These are phyloP conservation scores for Chiridota heheva DNA, from an alignment of 35 echinoderm and acorn worm genomes.

Conservation along the genomic window DNA sequence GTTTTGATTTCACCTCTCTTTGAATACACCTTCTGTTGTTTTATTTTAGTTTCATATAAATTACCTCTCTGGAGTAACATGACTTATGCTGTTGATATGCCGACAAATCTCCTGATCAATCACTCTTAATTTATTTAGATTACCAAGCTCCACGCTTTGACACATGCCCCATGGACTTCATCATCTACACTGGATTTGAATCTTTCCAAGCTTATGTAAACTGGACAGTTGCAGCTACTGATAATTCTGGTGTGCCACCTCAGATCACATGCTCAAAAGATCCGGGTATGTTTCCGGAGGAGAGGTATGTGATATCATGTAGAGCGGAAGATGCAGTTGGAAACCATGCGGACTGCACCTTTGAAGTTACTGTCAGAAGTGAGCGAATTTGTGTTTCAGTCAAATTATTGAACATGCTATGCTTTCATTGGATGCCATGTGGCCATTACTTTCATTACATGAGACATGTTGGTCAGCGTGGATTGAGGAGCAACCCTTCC, in stretches of 20 bases:
- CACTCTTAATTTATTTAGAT: too few relatives aligned
- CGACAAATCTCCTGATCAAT: too few relatives aligned
- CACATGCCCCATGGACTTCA: constrained; percentile 25
- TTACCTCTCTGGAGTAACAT: too few relatives aligned
- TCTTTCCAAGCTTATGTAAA: constrained; percentile 16
- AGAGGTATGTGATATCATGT: constrained; percentile 28
- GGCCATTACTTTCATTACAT: too few relatives aligned
- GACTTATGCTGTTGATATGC: too few relatives aligned
- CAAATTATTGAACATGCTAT: neutral
- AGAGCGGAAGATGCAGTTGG: constrained; percentile 26
- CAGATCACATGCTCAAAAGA: neutral
- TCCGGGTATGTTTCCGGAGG: neutral
- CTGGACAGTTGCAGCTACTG: constrained; percentile 20
- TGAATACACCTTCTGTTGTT: too few relatives aligned
- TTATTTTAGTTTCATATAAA: too few relatives aligned
- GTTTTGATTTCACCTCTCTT: too few relatives aligned
- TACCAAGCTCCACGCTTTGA: constrained; percentile 5
- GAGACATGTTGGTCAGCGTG: neutral
- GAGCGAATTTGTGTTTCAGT: neutral
- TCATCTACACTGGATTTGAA: constrained; percentile 15
- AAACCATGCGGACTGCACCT: constrained; percentile 4
- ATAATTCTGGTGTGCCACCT: constrained; percentile 18
- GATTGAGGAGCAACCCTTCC: neutral
- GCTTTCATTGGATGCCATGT: neutral
- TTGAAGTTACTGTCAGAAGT: neutral